Evolutionary conservation across 23 tunicate genomes (phyloP).

Genomic region (Halocynthia aurantium): DNA sequence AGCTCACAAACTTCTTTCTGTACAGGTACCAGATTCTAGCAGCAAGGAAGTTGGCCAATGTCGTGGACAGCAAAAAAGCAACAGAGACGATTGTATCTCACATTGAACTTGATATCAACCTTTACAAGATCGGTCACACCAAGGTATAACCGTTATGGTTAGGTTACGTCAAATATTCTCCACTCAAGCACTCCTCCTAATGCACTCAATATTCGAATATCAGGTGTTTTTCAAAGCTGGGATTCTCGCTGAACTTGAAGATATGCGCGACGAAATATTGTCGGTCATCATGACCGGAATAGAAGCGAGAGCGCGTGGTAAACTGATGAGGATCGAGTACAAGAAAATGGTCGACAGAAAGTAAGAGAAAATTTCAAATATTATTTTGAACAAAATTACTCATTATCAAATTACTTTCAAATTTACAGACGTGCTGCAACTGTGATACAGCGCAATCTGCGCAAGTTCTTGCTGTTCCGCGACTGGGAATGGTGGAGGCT

Average conservation of each 20-base stretch:
- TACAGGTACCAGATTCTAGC: constrained; percentile 87
- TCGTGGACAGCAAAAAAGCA: constrained; percentile 95
- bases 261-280: constrained; percentile 74
- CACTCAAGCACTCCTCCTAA: background rate
- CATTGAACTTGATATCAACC: constrained; percentile 63
- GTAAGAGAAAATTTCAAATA: constrained; percentile 33
- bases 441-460: constrained; percentile 88
- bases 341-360: constrained; percentile 81
- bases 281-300: constrained; percentile 84
- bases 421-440: constrained; percentile 66
- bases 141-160: constrained; percentile 45
- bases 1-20: background rate
- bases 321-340: constrained; percentile 95
- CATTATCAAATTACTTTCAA: background rate
- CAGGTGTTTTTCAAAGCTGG: constrained; percentile 99
- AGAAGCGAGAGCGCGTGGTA: constrained; percentile 82
- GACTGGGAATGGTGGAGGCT: constrained; percentile 99
- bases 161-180: background rate
- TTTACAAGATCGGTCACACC: constrained; percentile 96
- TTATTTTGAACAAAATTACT: background rate
- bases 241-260: constrained; percentile 95
- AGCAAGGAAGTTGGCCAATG: constrained; percentile 69
- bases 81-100: constrained; percentile 66
- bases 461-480: constrained; percentile 88
- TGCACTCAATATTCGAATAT: background rate